These are phyloP conservation scores for Drosophila repleta DNA, from an alignment of 1,140 invertebrate species.

Conservation along the genomic window DNA sequence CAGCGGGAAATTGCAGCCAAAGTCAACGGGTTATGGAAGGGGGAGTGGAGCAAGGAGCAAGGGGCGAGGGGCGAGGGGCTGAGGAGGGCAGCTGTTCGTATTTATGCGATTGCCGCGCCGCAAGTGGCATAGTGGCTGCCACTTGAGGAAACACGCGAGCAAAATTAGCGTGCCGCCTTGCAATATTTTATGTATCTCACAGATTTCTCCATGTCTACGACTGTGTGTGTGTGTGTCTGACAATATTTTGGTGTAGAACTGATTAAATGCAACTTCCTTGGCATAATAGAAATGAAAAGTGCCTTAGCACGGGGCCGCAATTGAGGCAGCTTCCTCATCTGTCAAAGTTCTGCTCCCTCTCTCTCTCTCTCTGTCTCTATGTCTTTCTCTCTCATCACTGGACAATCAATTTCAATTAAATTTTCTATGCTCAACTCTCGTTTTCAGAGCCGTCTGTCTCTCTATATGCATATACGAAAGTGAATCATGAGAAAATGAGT, in stretches of 20 bases:
- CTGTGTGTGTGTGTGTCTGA: constrained; percentile 7
- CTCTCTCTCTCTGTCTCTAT: constrained; percentile 14
- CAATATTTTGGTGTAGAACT: constrained; percentile 39
- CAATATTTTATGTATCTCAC: constrained; percentile 65
- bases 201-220: constrained; percentile 45
- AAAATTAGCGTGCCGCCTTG: constrained; percentile 79
- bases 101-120: constrained; percentile 78
- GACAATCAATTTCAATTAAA: constrained; percentile 73
- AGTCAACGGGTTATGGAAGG: constrained; percentile 1
- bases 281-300: constrained; percentile 51
- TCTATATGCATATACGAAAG: constrained; percentile 23
- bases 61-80: background rate
- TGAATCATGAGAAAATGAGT: constrained; percentile 74
- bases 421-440: constrained; percentile 32
- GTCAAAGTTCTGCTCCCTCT: constrained; percentile 31
- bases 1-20: constrained; percentile 76
- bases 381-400: constrained; percentile 33
- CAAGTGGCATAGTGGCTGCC: constrained; percentile 79
- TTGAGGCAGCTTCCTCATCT: constrained; percentile 26
- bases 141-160: constrained; percentile 81
- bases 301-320: constrained; percentile 49
- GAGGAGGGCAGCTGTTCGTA: constrained; percentile 33
- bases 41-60: background rate
- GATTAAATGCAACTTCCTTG: constrained; percentile 78
- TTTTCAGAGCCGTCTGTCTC: constrained; percentile 7